Evolutionary conservation across 2,888 invertebrate species (phyloP).

Genomic region (Pseudococcus longispinus): DNA sequence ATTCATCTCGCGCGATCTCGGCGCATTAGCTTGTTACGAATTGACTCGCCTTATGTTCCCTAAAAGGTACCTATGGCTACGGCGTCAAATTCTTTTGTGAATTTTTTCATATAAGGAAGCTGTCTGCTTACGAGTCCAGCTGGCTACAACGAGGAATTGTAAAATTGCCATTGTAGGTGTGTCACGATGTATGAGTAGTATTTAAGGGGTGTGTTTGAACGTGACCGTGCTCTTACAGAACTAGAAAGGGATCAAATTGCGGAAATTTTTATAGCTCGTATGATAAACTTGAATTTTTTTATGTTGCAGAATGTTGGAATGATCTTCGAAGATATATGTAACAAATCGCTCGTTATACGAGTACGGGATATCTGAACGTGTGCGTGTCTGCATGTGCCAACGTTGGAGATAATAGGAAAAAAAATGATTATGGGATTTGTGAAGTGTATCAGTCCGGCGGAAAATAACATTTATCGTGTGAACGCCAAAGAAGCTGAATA

Average conservation of each 20-base stretch:
- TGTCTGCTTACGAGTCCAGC: neutral
- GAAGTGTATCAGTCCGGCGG: neutral
- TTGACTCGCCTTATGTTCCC: neutral
- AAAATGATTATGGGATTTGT: neutral
- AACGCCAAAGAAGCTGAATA: constrained; percentile 16
- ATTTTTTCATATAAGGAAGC: constrained; percentile 10
- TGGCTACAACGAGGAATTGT: neutral
- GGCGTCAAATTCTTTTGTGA: neutral
- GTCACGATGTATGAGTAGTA: neutral
- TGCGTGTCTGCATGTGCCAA: neutral
- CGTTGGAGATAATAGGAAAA: neutral
- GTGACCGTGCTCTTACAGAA: neutral
- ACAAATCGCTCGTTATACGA: neutral
- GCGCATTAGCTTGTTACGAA: neutral
- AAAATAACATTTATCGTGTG: constrained; percentile 23
- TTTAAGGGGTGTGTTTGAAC: constrained; percentile 6
- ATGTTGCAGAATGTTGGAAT: neutral
- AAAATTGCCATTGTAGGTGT: neutral
- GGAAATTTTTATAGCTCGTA: neutral
- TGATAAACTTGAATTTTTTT: constrained; percentile 12
- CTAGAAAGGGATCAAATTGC: neutral
- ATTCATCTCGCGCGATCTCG: constrained; percentile 15
- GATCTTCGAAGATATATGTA: too few species aligned
- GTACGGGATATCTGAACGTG: too few species aligned
- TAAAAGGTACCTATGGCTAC: neutral